Percentiles rank a stretch among this genome's conserved stretches.
These are phyloP conservation scores for Chouioia cunea DNA, from an alignment of 2,888 invertebrate genomes.

Conservation along the genomic window DNA sequence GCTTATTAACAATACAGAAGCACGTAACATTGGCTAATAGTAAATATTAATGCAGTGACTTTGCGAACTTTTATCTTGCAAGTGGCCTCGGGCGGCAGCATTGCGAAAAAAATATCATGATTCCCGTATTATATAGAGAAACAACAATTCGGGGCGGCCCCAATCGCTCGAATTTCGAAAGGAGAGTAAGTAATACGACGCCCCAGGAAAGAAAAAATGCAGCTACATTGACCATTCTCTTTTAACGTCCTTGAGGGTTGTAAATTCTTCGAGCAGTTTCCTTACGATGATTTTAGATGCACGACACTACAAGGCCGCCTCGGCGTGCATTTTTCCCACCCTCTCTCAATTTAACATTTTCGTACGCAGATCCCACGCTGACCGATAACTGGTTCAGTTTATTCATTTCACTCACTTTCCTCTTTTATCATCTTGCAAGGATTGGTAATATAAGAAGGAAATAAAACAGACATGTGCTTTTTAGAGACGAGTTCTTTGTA, in stretches of 20 bases:
- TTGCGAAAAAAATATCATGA: constrained; percentile 5
- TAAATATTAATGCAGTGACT: not conserved
- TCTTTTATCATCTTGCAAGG: too few relatives aligned
- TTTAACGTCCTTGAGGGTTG: not conserved
- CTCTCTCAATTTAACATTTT: not conserved
- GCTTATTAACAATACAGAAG: not conserved
- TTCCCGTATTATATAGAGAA: constrained; percentile 7
- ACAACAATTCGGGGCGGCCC: not conserved
- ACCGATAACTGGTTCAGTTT: constrained; percentile 22
- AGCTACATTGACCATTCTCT: constrained; percentile 3
- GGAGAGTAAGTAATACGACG: constrained; percentile 38
- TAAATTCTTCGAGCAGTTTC: not conserved
- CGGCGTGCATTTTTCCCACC: not conserved
- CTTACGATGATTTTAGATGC: not conserved
- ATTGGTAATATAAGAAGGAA: not conserved
- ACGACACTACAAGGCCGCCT: constrained; percentile 9
- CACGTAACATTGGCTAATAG: not conserved
- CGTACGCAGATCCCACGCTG: constrained; percentile 17
- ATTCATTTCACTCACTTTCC: constrained; percentile 17
- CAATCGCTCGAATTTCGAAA: constrained; percentile 37
- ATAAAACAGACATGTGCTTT: not conserved
- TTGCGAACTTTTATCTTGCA: constrained; percentile 8
- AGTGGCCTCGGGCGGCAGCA: constrained; percentile 12
- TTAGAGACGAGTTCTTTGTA: not conserved
- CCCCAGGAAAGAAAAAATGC: constrained; percentile 25